Evolutionary conservation across 2,888 invertebrate species (phyloP), one percentile per base, ranked within the genome.

Genomic region (Acleris laterana): DNA sequence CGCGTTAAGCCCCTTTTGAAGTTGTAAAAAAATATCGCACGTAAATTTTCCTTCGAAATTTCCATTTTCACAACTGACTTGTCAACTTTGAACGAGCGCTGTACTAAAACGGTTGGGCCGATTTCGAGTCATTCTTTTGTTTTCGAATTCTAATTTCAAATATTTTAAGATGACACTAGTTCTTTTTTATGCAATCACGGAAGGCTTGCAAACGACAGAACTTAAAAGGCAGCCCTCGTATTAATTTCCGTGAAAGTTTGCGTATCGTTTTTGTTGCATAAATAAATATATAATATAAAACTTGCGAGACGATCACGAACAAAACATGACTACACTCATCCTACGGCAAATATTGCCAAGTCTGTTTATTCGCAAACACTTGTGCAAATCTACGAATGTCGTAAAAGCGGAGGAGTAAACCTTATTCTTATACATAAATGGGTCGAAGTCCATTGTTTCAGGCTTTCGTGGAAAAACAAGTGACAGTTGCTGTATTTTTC

Each of bases 281-380:
- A 5, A 42, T 44, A 46, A 25, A 25, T 25, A 46, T 57, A 25
- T 20, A 42, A 44, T 46, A 44, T 46, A 55, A 49, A 58, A 19
- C 32, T 22, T 42, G 49, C 64, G 49, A 60, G 52, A 60, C 49
- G 19, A 20, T 59, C 55, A 60, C 59, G 64, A 49, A 64, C 64
- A 55, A 64, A 55, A 53, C 60, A 60, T 56, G 50, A 44, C 49
- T 56, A 51, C 56, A 44, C 55, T 65, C 22, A 65, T 65, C 50
- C 50, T 20, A 50, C 3, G 6, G 17, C 20, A 65, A 65, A 65
- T 56, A 65, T 32, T 46, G 20, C 44, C 5, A 46, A 61, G 55
- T 50, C 49, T 56, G 44, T 56, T 61, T 56, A 65, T 61, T 49
- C 52, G 57, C 51, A 42, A 42, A 53, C 64, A 65, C 53, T 53